phyloP scores from a whole-genome alignment of 2,113 vertebrate genomes.

The Mormyrus iriodes region DNA sequence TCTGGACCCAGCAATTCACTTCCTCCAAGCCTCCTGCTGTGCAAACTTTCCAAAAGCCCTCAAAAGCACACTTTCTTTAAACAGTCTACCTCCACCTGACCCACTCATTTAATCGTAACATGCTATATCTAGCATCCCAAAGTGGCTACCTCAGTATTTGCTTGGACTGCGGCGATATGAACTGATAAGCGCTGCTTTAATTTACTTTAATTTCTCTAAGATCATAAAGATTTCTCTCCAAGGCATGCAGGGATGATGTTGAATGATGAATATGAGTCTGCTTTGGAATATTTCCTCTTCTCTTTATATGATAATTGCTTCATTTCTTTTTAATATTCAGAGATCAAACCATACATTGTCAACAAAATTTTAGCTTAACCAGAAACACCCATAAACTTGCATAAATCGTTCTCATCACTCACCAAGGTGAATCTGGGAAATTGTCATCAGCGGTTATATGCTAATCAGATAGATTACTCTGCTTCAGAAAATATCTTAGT shows the following conservation, averaged over 20 bases:
- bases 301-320: slow-evolving; percentile 30
- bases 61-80: background rate
- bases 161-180: background rate
- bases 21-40: background rate
- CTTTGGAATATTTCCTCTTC: slow-evolving; percentile 1
- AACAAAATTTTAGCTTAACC: slow-evolving; percentile 7
- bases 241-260: slow-evolving; percentile 1
- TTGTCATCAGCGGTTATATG: background rate
- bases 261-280: slow-evolving; percentile 5
- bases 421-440: slow-evolving; percentile 5
- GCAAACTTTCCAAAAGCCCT: background rate
- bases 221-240: slow-evolving; percentile 7
- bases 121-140: background rate
- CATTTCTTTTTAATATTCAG: slow-evolving; percentile 5
- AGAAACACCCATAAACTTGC: background rate
- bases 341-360: slow-evolving; percentile 5
- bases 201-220: slow-evolving; percentile 28
- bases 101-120: background rate
- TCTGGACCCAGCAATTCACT: background rate
- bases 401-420: background rate
- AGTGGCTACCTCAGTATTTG: background rate
- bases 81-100: background rate
- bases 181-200: background rate
- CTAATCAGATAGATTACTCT: background rate
- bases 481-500: background rate